Conservation (phyloP, 2,797 vertebrate species). For the Calcarius lapponicus region DNA sequence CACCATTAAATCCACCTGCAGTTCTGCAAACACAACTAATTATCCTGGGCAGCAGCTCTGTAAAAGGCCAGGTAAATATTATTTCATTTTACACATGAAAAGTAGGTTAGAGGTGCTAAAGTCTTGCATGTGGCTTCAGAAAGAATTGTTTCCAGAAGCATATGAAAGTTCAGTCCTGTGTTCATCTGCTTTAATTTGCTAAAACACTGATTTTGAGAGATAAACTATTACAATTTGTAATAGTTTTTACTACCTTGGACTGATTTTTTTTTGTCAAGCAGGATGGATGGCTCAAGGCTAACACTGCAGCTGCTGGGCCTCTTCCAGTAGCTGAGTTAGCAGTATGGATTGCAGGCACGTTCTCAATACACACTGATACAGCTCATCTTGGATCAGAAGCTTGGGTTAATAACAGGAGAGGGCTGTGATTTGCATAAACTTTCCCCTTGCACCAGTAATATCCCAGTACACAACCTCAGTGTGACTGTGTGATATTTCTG, state of each 20-base stretch:
- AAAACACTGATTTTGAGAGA: background rate
- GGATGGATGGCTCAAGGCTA: background rate
- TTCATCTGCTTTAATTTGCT: background rate
- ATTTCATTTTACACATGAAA: background rate
- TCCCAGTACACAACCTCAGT: background rate
- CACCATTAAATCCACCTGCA: background rate
- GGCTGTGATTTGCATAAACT: background rate
- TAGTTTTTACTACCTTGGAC: background rate
- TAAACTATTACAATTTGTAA: background rate
- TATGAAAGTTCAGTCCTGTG: background rate
- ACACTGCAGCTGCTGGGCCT: background rate
- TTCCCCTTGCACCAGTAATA: background rate
- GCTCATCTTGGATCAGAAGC: background rate
- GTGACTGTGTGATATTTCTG: fast-evolving
- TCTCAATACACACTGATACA: background rate
- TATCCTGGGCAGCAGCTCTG: background rate
- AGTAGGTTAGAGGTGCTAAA: background rate
- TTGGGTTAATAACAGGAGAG: background rate
- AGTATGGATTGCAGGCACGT: background rate
- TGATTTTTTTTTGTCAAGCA: background rate
- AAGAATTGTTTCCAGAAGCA: background rate
- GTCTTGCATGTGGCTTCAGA: background rate
- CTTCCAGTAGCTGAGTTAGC: background rate
- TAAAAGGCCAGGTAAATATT: constrained; percentile 13
- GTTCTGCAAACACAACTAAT: background rate